Conservation (phyloP, 2,797 vertebrate genomes). For the Phoxinus dragarum region DNA sequence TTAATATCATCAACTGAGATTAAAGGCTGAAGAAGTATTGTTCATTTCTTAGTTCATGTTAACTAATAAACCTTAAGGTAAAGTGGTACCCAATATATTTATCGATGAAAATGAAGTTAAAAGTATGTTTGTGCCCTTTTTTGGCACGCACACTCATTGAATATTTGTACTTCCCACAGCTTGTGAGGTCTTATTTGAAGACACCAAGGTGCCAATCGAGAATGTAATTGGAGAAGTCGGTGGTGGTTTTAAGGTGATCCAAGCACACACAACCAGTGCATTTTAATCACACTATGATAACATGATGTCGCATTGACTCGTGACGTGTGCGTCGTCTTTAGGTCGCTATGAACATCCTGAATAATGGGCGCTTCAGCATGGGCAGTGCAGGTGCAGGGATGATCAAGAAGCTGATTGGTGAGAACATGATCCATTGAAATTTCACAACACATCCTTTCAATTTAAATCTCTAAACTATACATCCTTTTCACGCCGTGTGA, state of each 20-base stretch:
- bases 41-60: too few relatives aligned
- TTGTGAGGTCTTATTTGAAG: slow-evolving; percentile 92
- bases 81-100: too few relatives aligned
- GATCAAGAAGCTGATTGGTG: slow-evolving; percentile 95
- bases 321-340: slow-evolving; percentile 61
- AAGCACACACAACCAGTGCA: neutral
- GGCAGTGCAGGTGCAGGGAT: slow-evolving; percentile 89
- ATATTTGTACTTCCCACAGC: slow-evolving; percentile 74
- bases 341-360: slow-evolving; percentile 96
- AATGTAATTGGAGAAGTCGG: slow-evolving; percentile 95
- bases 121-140: too few relatives aligned
- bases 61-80: too few relatives aligned
- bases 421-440: neutral
- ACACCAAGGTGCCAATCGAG: slow-evolving; percentile 90
- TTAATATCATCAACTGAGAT: too few relatives aligned
- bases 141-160: neutral
- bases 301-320: neutral
- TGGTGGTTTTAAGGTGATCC: slow-evolving; percentile 91
- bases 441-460: neutral
- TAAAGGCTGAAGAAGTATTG: too few relatives aligned
- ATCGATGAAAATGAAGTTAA: too few relatives aligned
- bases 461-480: neutral
- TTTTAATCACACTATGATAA: neutral
- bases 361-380: slow-evolving; percentile 95
- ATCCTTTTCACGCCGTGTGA: neutral